Base-by-base conservation (phyloP, 2,797 vertebrate species). In the Momotus momota region DNA sequence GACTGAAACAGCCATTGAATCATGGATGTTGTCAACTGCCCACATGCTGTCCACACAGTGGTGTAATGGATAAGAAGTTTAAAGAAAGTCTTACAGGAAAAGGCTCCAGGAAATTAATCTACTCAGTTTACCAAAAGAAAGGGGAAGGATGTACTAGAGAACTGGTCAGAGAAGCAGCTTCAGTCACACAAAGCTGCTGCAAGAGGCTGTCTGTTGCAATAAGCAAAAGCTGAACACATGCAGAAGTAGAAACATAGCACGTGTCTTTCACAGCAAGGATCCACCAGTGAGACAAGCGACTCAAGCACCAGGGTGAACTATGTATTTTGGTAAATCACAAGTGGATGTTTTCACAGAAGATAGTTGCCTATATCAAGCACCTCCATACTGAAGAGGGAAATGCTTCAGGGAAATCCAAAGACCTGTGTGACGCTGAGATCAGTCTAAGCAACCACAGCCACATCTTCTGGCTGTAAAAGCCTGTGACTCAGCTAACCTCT, bases 81-180 rank as follows among this genome's bases (percentile, higher is more conserved):
- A 60, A 91, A 85, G 49, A 51, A 83, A 81, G 43, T 27, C 58
- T 88, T 88, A 69, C 13, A 86, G 62, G 31, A 65, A 71, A 90
- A 95, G 10, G 16, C 41, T 71, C 10, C 61, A 74, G 90, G 60
- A 97, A 88, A 81, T 69, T n/a, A 67, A 65, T 79, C 29, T 67
- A 57, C 57, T 80, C 29, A 17, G 23, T 81, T 86, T 81, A 61
- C 20, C 14, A 21, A 61, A 86, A 90, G 33, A 93, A 96, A 95
- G 62, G 22, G 85, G 93, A 97, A 92, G 82, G 55, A 87, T 84
- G 51, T 66, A 81, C 58, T 12, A 86, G 35, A 43, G 46, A 94
- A 95, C 71, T 61, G 38, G 54, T 86, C 46, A 78, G 69, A 88
- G 49, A 62, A 52, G 35, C 61, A 61, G 71, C 54, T 78, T 65